Conservation (phyloP, 2,797 vertebrate genomes). For the Spondyliosoma cantharus region DNA sequence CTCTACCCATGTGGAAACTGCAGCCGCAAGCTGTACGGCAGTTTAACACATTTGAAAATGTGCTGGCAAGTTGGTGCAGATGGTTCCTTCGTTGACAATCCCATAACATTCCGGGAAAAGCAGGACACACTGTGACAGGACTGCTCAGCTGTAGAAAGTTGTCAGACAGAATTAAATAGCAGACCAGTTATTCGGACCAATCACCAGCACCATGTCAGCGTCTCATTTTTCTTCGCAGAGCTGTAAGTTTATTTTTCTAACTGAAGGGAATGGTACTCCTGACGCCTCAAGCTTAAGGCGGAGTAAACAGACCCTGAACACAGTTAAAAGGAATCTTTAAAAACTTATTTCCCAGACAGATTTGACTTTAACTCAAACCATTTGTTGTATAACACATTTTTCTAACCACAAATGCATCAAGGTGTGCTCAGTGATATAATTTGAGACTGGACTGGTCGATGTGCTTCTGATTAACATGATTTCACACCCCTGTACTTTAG, state of each 20-base stretch:
- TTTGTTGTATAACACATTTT: not conserved
- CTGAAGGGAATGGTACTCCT: not conserved
- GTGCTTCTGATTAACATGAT: not conserved
- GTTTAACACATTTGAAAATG: constrained; percentile 45
- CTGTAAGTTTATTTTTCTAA: not conserved
- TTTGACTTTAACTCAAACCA: too few species aligned
- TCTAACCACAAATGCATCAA: not conserved
- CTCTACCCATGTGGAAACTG: constrained; percentile 40
- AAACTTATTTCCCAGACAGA: not conserved
- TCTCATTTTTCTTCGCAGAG: not conserved
- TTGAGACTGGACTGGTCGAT: not conserved
- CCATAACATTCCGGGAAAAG: not conserved
- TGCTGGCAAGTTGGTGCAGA: constrained; percentile 22
- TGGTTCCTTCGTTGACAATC: constrained; percentile 16
- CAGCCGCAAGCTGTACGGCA: constrained; percentile 24
- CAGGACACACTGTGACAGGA: not conserved
- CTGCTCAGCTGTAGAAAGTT: constrained; percentile 30
- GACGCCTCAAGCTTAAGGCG: not conserved
- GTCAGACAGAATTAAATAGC: constrained; percentile 29
- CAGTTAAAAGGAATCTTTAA: not conserved
- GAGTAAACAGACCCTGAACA: not conserved
- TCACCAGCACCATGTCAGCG: constrained; percentile 22
- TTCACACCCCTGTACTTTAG: not conserved
- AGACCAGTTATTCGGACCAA: constrained; percentile 13
- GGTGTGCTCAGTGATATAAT: not conserved